phyloP scores from a whole-genome alignment of 2,113 vertebrate genomes.

The Perccottus glenii region DNA sequence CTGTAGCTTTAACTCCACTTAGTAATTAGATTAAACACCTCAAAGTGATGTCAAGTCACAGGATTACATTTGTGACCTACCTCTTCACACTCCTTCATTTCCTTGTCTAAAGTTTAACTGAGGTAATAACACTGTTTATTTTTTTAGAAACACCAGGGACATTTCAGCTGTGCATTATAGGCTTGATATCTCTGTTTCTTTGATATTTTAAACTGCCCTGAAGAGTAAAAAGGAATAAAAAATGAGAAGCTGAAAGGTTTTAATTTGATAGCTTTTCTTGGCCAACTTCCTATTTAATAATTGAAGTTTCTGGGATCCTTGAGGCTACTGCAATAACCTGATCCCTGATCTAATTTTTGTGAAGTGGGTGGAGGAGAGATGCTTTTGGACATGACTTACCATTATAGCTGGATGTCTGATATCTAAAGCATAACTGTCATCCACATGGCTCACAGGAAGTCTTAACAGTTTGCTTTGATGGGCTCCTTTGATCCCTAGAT shows the following conservation, averaged over 20 bases:
- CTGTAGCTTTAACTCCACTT: too few species aligned
- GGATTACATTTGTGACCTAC: too few species aligned
- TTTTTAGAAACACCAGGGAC: not conserved
- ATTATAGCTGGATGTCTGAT: conserved; percentile 89
- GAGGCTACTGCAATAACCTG: conserved; percentile 24
- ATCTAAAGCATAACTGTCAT: conserved; percentile 86
- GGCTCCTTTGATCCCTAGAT: conserved; percentile 85
- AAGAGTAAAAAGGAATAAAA: conserved; percentile 41
- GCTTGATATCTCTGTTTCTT: conserved; percentile 25
- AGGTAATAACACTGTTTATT: too few species aligned
- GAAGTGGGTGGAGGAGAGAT: conserved; percentile 18
- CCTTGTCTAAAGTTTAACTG: not conserved
- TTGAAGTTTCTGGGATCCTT: conserved; percentile 38
- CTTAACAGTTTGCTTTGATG: conserved; percentile 83
- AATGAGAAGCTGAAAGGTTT: conserved; percentile 41
- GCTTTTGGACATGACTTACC: conserved; percentile 76
- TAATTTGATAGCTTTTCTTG: conserved; percentile 56
- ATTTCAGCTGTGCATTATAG: not conserved
- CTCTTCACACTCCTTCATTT: too few species aligned
- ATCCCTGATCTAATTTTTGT: conserved; percentile 34
- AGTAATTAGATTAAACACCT: not conserved
- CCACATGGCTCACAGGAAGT: conserved; percentile 76
- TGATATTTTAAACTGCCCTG: conserved; percentile 19
- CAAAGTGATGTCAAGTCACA: not conserved
- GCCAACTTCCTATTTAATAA: conserved; percentile 47